A percentile compares a stretch with the other conserved stretches of the same genome.
Conservation (phyloP, 2,888 invertebrate species). For the Brachyopa scutellaris region DNA sequence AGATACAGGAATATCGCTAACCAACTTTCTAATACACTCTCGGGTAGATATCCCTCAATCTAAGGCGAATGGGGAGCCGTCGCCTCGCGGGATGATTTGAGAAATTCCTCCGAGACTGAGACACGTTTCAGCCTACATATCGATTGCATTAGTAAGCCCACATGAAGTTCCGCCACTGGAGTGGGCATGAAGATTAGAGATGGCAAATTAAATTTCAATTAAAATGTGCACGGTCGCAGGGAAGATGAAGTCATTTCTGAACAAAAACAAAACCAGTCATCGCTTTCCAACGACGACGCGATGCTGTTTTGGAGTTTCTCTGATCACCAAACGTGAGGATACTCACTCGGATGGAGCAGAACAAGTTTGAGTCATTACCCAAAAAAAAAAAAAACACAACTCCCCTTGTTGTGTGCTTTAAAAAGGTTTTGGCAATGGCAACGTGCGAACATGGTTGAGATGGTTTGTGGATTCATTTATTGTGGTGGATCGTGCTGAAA, state of each 20-base stretch:
- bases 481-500: slow-evolving; percentile 41
- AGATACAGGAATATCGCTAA: neutral
- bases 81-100: slow-evolving; percentile 17
- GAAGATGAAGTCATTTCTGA: slow-evolving; percentile 33
- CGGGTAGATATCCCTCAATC: slow-evolving; percentile 27
- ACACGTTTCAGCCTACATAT: slow-evolving; percentile 70
- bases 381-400: no score
- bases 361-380: slow-evolving; percentile 53
- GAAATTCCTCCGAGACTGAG: slow-evolving; percentile 34
- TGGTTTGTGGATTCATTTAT: slow-evolving; percentile 1
- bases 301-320: slow-evolving; percentile 42
- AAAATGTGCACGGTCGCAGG: slow-evolving; percentile 41
- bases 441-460: neutral
- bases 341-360: slow-evolving; percentile 27
- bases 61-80: no score
- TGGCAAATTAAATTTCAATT: slow-evolving; percentile 70
- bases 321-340: slow-evolving; percentile 28
- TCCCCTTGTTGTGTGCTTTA: slow-evolving; percentile 31
- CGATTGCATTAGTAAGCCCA: slow-evolving; percentile 64
- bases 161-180: slow-evolving; percentile 29
- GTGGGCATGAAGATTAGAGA: slow-evolving; percentile 6
- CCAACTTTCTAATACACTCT: slow-evolving; percentile 47
- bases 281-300: neutral
- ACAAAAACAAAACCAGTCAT: slow-evolving; percentile 32
- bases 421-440: slow-evolving; percentile 43